These are phyloP conservation scores for Pseudorectes ferrugineus DNA, from an alignment of 2,113 vertebrate species.

Conservation along the genomic window DNA sequence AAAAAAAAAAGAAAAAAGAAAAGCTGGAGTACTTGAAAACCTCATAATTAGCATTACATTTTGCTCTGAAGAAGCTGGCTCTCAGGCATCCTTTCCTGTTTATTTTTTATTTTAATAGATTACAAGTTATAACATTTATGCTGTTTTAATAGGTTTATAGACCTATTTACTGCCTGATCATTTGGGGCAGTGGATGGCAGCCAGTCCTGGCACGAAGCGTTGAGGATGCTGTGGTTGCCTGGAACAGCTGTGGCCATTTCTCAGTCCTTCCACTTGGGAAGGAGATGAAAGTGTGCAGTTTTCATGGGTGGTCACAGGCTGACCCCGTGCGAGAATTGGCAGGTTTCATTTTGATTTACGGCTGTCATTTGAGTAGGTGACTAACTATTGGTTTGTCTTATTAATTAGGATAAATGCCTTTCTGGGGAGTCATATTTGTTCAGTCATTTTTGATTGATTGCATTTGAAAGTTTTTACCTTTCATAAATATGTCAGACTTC, in stretches of 20 bases:
- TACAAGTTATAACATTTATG: conserved; percentile 7
- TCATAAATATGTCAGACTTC: not conserved
- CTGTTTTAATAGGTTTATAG: conserved; percentile 27
- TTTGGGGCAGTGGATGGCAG: not conserved
- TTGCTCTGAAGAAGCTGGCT: not conserved
- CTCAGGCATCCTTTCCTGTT: conserved; percentile 1
- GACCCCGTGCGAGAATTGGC: not conserved
- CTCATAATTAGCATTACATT: not conserved
- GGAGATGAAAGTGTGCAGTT: not conserved
- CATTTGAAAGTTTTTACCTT: not conserved
- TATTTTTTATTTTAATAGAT: conserved; percentile 38
- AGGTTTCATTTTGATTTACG: not conserved
- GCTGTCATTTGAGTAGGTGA: conserved; percentile 33
- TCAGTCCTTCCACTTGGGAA: conserved; percentile 1
- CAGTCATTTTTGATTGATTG: not conserved
- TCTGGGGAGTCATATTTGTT: not conserved
- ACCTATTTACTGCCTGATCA: not conserved
- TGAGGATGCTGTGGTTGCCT: conserved; percentile 33
- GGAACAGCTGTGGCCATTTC: not conserved
- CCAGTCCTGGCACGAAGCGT: not conserved
- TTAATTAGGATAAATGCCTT: conserved; percentile 24
- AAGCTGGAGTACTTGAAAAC: not conserved
- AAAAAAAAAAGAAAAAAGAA: not conserved
- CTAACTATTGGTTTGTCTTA: conserved; percentile 15
- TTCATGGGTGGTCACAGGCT: conserved; percentile 19